Evolutionary conservation across 2,113 vertebrate genomes (phyloP).

Genomic region (Elaphurus davidianus): DNA sequence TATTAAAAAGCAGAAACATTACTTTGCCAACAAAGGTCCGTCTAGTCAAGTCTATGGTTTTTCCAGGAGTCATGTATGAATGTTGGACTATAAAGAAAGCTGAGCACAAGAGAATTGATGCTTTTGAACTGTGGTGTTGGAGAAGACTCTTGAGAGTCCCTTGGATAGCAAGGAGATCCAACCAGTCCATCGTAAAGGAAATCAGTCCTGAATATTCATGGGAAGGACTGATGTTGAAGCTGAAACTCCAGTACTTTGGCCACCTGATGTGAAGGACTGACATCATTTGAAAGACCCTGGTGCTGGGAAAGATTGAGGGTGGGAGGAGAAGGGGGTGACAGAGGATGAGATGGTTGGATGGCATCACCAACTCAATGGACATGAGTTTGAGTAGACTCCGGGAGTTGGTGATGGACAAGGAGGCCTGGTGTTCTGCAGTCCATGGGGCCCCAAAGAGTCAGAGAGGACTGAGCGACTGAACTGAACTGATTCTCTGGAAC

Average conservation of each 20-base stretch:
- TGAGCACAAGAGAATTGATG: neutral
- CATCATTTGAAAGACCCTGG: neutral
- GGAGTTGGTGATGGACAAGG: neutral
- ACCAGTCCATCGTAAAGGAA: neutral
- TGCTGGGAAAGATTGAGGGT: neutral
- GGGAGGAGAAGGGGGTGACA: rapidly evolving
- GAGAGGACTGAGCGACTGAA: neutral
- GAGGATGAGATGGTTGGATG: neutral
- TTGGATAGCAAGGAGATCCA: neutral
- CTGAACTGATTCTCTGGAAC: neutral
- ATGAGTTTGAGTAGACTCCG: neutral
- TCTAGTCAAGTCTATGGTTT: neutral
- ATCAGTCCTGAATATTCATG: neutral
- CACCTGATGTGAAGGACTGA: neutral
- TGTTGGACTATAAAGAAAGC: neutral
- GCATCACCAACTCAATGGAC: neutral
- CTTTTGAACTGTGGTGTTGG: neutral
- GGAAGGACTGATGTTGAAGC: neutral
- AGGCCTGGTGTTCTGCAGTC: neutral
- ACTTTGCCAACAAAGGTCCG: neutral
- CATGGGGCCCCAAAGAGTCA: rapidly evolving
- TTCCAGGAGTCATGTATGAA: neutral
- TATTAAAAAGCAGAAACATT: neutral
- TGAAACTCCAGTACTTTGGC: neutral
- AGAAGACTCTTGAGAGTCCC: neutral